Percentiles rank a stretch among this genome's conserved stretches.
Conservation (phyloP, 2,113 vertebrate genomes). For the Ascaphus truei region DNA sequence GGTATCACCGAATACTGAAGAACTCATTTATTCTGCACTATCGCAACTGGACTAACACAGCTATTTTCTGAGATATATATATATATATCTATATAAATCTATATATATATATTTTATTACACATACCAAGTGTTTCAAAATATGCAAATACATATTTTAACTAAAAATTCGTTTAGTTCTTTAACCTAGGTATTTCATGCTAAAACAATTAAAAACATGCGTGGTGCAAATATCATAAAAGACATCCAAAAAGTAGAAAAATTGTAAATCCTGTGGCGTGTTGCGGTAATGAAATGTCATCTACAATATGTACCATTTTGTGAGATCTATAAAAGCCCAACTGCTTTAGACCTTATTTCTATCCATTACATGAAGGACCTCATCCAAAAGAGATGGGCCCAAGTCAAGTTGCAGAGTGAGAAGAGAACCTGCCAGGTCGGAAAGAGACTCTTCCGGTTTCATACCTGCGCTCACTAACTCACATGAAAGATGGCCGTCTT, state of each 20-base stretch:
- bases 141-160: too few species aligned
- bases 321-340: constrained; percentile 32
- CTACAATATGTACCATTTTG: constrained; percentile 34
- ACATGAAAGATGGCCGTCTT: constrained; percentile 67
- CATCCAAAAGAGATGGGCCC: constrained; percentile 94
- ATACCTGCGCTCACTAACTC: constrained; percentile 77
- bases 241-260: not conserved
- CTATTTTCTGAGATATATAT: too few species aligned
- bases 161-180: too few species aligned
- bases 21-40: too few species aligned
- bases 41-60: too few species aligned
- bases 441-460: constrained; percentile 78
- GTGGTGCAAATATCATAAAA: not conserved
- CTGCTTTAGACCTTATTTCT: constrained; percentile 66
- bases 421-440: constrained; percentile 81
- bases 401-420: constrained; percentile 92
- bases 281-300: not conserved
- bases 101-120: too few species aligned
- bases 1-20: too few species aligned
- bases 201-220: not conserved
- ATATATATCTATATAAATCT: too few species aligned
- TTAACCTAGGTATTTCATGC: too few species aligned
- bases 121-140: too few species aligned
- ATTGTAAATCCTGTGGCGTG: not conserved
- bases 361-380: constrained; percentile 97